Conservation (phyloP, 2,113 vertebrate genomes). For the Brachypodius melanocephalos region DNA sequence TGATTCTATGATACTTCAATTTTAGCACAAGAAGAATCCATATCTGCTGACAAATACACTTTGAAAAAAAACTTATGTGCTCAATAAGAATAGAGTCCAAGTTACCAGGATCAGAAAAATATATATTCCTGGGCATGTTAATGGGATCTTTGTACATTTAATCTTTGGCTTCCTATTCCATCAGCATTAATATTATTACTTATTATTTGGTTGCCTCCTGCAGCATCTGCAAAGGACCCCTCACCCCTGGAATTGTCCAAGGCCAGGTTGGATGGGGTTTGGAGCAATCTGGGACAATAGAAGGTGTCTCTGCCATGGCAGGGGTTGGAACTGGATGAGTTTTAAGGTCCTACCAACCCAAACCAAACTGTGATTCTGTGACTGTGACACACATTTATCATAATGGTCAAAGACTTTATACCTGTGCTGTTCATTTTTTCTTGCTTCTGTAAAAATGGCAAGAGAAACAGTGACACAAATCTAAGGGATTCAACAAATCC, state of each 20-base stretch:
- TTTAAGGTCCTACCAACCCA: neutral
- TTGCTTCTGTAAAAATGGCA: neutral
- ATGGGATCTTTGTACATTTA: neutral
- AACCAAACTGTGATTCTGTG: neutral
- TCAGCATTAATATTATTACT: neutral
- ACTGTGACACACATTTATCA: neutral
- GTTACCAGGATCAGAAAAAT: neutral
- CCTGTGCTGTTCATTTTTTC: neutral
- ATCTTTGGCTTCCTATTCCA: neutral
- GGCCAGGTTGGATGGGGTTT: neutral
- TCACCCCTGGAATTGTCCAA: neutral
- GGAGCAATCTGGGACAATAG: neutral
- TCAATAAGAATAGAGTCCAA: neutral
- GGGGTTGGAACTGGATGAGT: rapidly evolving
- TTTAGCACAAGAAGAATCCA: neutral
- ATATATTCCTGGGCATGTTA: neutral
- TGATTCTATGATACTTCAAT: neutral
- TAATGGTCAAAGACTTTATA: neutral
- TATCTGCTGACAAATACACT: neutral
- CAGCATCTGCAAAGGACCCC: neutral
- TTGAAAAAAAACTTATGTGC: neutral
- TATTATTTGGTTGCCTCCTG: neutral
- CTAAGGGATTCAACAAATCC: neutral
- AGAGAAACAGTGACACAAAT: neutral
- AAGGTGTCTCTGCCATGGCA: neutral